phyloP scores from a whole-genome alignment of 2,797 vertebrate species.

The Pogoniulus pusillus region DNA sequence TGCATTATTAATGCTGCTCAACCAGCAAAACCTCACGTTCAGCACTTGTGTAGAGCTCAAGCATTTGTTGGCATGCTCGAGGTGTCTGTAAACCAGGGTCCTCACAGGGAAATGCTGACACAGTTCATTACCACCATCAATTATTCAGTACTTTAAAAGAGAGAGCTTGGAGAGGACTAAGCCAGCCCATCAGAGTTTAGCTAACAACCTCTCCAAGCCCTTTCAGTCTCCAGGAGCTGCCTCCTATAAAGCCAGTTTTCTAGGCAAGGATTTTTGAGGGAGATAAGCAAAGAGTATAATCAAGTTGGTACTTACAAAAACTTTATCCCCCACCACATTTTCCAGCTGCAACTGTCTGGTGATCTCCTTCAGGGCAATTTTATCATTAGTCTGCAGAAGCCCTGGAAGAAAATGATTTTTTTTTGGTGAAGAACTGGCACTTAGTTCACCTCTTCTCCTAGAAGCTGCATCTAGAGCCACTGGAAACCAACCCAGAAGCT shows the following conservation, averaged over 20 bases:
- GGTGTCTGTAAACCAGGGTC: background rate
- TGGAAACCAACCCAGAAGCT: background rate
- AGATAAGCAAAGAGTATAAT: background rate
- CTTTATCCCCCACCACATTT: constrained; percentile 95
- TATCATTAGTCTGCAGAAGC: constrained; percentile 91
- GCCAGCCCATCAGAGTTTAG: background rate
- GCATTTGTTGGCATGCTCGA: background rate
- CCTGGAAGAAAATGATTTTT: constrained; percentile 75
- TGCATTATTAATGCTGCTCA: background rate
- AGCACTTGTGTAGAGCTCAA: background rate
- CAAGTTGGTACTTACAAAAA: constrained; percentile 87
- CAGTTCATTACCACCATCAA: background rate
- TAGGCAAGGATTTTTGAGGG: background rate
- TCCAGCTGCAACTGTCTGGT: constrained; percentile 93
- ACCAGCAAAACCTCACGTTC: fast-evolving
- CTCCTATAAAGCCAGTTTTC: background rate
- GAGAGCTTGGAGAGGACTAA: background rate
- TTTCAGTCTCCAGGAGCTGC: background rate
- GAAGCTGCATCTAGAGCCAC: background rate
- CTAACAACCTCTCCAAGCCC: background rate
- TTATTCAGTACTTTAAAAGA: background rate
- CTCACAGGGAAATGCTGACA: background rate
- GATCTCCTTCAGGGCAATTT: constrained; percentile 93
- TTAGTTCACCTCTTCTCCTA: background rate
- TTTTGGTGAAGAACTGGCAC: background rate